Conservation (phyloP, 2,113 vertebrate genomes). For the Melanerpes formicivorus region DNA sequence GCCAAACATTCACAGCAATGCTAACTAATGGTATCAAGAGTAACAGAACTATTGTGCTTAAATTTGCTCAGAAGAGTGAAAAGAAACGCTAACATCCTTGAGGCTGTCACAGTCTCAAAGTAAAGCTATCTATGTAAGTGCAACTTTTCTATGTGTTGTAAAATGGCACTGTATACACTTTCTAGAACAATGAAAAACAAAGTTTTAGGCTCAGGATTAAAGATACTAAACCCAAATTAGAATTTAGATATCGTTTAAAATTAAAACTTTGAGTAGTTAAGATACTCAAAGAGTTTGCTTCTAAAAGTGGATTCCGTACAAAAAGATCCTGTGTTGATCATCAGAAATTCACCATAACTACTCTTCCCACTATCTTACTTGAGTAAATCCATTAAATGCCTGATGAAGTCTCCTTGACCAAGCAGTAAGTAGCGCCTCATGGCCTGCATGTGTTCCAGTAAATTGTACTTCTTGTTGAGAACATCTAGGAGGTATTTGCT, state of each 20-base stretch:
- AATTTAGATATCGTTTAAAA: neutral
- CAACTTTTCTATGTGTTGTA: neutral
- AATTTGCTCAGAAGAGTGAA: neutral
- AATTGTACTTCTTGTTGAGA: slow-evolving; percentile 91
- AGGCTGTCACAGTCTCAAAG: neutral
- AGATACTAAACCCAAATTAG: neutral
- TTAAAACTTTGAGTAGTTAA: neutral
- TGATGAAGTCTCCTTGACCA: slow-evolving; percentile 97
- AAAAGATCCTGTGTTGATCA: neutral
- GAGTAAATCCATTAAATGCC: slow-evolving; percentile 97
- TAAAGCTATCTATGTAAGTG: neutral
- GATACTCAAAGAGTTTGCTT: neutral
- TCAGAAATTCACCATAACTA: neutral
- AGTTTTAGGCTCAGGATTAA: neutral
- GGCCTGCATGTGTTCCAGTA: slow-evolving; percentile 96
- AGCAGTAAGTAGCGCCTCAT: slow-evolving; percentile 96
- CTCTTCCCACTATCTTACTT: slow-evolving; percentile 82
- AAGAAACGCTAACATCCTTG: neutral
- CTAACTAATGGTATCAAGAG: neutral
- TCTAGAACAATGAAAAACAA: neutral
- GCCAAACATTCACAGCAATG: neutral
- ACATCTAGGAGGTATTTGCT: slow-evolving; percentile 95
- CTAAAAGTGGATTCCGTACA: neutral
- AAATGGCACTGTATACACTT: neutral
- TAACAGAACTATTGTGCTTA: neutral